Evolutionary conservation across 1,140 invertebrate species (phyloP).

Genomic region (Drosophila setifemur): DNA sequence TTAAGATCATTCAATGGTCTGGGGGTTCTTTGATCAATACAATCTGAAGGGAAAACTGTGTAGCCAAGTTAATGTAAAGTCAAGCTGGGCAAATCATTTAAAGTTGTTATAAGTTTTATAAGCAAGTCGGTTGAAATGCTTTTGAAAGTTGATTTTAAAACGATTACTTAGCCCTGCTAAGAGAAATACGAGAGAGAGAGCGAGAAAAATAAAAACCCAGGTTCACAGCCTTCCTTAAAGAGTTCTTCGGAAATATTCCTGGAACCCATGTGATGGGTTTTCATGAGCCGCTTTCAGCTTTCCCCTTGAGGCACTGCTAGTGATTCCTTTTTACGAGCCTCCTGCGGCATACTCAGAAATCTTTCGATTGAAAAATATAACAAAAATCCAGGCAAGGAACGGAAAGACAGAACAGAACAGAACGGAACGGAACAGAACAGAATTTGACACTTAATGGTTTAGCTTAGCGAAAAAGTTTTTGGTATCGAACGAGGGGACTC

Average conservation of each 20-base stretch:
- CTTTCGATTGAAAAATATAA: background rate
- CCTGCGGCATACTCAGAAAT: constrained; percentile 31
- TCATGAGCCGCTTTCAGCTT: too few species aligned
- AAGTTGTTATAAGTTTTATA: too few species aligned
- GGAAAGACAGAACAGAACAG: background rate
- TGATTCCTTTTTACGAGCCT: constrained; percentile 12
- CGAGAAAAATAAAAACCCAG: too few species aligned
- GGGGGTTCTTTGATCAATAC: constrained; percentile 11
- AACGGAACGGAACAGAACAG: background rate
- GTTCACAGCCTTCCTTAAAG: too few species aligned
- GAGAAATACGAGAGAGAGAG: too few species aligned
- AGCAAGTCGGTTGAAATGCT: too few species aligned
- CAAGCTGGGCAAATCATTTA: too few species aligned
- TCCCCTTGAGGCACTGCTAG: background rate
- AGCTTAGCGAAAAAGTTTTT: constrained; percentile 19
- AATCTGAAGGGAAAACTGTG: background rate
- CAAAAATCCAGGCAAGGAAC: constrained; percentile 3
- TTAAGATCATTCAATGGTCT: constrained; percentile 18
- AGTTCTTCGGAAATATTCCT: background rate
- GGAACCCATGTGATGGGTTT: constrained; percentile 43
- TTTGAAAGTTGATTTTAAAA: too few species aligned
- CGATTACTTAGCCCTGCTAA: too few species aligned
- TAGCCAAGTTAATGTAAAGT: too few species aligned
- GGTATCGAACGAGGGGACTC: background rate
- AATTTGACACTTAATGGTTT: constrained; percentile 16